Evolutionary conservation across 2,797 vertebrate genomes (phyloP).

Genomic region (Syndactyla subalaris): DNA sequence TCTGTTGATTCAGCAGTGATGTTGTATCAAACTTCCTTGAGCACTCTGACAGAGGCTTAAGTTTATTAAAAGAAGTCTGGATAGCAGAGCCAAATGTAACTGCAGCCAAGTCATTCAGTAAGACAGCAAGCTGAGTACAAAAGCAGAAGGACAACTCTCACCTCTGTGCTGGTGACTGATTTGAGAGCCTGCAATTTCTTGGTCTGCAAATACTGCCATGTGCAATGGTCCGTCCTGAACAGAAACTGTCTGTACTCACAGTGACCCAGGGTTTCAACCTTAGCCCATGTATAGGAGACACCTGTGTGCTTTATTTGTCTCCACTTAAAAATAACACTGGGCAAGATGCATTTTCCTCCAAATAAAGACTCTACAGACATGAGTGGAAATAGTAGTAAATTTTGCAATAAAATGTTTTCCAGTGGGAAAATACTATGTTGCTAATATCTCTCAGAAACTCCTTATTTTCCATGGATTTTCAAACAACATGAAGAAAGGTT

Average conservation of each 20-base stretch:
- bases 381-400: neutral
- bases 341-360: neutral
- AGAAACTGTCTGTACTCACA: neutral
- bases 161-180: neutral
- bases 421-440: neutral
- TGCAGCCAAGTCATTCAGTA: constrained; percentile 1
- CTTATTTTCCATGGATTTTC: neutral
- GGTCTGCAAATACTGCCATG: neutral
- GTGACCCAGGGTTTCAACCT: neutral
- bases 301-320: neutral
- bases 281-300: neutral
- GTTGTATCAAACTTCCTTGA: constrained; percentile 14
- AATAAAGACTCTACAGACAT: neutral
- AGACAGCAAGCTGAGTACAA: neutral
- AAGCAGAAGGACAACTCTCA: neutral
- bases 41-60: neutral
- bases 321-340: neutral
- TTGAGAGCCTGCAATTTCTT: neutral
- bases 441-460: neutral
- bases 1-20: constrained; percentile 55
- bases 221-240: neutral
- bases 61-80: constrained; percentile 52
- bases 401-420: neutral
- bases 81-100: constrained; percentile 15
- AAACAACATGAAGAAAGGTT: neutral